These are phyloP conservation scores for Drosophila merina DNA, from an alignment of 2,888 invertebrate species.

Conservation along the genomic window DNA sequence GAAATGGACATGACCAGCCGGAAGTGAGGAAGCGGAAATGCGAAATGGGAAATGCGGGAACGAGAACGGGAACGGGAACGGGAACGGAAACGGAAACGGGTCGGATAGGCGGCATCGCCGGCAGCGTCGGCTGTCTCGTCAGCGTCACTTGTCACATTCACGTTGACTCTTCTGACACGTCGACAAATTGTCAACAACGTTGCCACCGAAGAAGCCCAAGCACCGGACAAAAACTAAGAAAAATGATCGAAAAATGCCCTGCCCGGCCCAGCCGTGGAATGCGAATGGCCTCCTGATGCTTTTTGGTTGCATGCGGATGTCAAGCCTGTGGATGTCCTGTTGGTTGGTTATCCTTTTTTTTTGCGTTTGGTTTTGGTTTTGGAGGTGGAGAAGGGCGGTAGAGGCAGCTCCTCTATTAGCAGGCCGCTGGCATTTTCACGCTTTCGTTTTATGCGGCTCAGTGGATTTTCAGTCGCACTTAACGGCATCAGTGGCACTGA, in stretches of 20 bases:
- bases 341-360: constrained; percentile 5
- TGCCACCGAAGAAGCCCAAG: constrained; percentile 63
- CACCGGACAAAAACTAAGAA: constrained; percentile 34
- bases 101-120: background rate
- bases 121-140: constrained; percentile 56
- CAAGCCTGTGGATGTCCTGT: constrained; percentile 7
- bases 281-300: constrained; percentile 5
- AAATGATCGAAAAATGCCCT: constrained; percentile 39
- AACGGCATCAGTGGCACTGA: constrained; percentile 58
- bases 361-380: background rate
- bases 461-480: constrained; percentile 72
- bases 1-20: background rate
- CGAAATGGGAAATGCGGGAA: background rate
- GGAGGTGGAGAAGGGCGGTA: background rate
- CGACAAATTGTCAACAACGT: constrained; percentile 80
- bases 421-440: constrained; percentile 66
- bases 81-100: background rate
- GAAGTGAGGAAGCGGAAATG: constrained; percentile 1
- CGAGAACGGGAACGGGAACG: background rate
- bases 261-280: constrained; percentile 17
- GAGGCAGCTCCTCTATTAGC: constrained; percentile 64
- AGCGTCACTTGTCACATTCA: constrained; percentile 79
- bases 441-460: constrained; percentile 77
- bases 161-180: constrained; percentile 78
- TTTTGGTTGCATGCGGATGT: constrained; percentile 12